phyloP scores from a whole-genome alignment of 2,888 invertebrate species.

The Lysandra coridon region DNA sequence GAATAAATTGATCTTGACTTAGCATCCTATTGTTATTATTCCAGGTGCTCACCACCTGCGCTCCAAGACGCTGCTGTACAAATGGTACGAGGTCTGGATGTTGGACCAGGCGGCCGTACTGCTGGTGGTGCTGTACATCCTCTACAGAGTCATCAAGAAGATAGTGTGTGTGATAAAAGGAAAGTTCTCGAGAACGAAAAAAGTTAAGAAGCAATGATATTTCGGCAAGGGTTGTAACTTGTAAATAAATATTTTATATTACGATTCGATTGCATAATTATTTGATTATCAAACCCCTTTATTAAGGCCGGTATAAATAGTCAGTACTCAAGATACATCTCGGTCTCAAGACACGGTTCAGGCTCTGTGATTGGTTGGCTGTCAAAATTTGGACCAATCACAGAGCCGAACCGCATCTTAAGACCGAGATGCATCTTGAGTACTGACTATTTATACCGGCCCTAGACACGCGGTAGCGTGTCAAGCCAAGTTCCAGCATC shows the following conservation, averaged over 20 bases:
- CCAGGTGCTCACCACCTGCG: conserved; percentile 55
- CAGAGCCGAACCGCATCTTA: too few relatives aligned
- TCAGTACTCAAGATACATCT: too few relatives aligned
- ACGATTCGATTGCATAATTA: neutral
- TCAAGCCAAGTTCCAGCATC: too few relatives aligned
- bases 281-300: too few relatives aligned
- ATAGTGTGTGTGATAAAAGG: neutral
- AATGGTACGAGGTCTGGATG: conserved; percentile 44
- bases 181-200: neutral
- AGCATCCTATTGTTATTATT: neutral
- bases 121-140: neutral
- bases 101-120: conserved; percentile 33
- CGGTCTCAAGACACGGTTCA: too few relatives aligned
- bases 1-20: too few relatives aligned
- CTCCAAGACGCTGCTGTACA: conserved; percentile 55
- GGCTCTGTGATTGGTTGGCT: too few relatives aligned
- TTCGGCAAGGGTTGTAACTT: neutral
- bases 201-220: conserved; percentile 11
- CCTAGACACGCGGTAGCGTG: too few relatives aligned
- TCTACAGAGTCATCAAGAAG: conserved; percentile 22
- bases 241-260: neutral
- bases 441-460: too few relatives aligned
- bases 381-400: too few relatives aligned
- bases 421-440: too few relatives aligned
- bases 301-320: too few relatives aligned